phyloP scores from a whole-genome alignment of 2,888 invertebrate genomes.

The Megalurothrips usitatus region DNA sequence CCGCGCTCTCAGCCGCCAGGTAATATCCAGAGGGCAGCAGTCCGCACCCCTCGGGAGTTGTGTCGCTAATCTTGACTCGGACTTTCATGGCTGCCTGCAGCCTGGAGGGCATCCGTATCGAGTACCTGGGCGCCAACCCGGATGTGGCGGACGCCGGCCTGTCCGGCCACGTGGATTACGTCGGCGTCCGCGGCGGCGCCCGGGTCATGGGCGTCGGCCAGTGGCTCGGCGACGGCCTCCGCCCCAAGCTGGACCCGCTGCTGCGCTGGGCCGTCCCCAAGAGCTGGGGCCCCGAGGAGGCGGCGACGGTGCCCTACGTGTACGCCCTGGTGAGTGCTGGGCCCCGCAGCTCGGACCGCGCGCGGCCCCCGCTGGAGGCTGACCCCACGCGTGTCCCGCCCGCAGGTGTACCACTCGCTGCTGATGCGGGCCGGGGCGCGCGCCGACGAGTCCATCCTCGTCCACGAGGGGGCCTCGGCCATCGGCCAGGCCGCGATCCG shows the following conservation, averaged over 20 bases:
- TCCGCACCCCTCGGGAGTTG: background rate
- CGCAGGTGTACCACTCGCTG: conserved; percentile 54
- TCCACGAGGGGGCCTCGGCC: conserved; percentile 53
- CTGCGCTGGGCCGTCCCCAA: conserved; percentile 49
- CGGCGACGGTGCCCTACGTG: conserved; percentile 52
- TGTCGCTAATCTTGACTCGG: background rate
- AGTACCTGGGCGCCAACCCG: background rate
- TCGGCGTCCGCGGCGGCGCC: conserved; percentile 29
- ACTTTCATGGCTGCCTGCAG: background rate
- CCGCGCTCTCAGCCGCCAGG: background rate
- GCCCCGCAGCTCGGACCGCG: conserved; percentile 36
- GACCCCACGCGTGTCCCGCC: background rate
- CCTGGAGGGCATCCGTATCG: background rate
- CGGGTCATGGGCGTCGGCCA: conserved; percentile 31
- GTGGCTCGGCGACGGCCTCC: background rate
- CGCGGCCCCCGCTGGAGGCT: background rate
- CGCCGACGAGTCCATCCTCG: conserved; percentile 48
- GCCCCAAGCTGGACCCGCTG: conserved; percentile 44
- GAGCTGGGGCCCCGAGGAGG: conserved; percentile 49
- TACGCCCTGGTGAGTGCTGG: conserved; percentile 45
- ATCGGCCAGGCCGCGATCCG: conserved; percentile 58
- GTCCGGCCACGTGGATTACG: conserved; percentile 31
- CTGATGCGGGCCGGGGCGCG: conserved; percentile 51
- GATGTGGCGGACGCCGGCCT: background rate
- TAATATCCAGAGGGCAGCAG: background rate